Evolutionary conservation across 1,140 invertebrate species (phyloP), one percentile per base, ranked within the genome.

Genomic region (Bombus balteatus): DNA sequence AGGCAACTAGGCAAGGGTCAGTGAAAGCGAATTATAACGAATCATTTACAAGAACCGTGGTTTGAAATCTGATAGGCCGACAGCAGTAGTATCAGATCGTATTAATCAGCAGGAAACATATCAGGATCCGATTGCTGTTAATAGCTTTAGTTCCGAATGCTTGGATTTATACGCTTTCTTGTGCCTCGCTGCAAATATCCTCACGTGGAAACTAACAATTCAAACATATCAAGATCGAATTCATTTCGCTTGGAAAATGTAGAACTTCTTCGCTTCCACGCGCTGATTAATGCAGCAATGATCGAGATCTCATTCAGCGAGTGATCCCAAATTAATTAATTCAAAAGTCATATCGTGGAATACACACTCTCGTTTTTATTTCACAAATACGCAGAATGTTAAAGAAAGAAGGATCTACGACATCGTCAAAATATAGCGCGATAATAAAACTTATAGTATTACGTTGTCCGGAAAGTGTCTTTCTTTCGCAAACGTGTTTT

Each of bases 21-120:
- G 37, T 66, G 65, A 71, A 59, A 62, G 70, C 83, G 25, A 85
- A 85, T 85, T 81, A 85, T 80, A 80, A 80, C 77, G 83, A 85
- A 85, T 85, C 77, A 81, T 59, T 59, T 41, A 57, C 62, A 80
- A 57, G 34, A 81, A 12, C 34, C 59, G 62, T 41, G 43, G 57
- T 70, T 53, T 43, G 18, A 77, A 32, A 32, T 34, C 62, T 43
- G 43, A 77, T 76, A 83, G 71, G 53, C 22, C 39, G 5, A 8
- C 18, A 37, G 39, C 32, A 9, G 22, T 72, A 71, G 76, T 72
- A 79, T 72, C 83, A 57, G 59, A 53, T 81, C 68, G 77, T 80
- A 85, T 81, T 79, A 81, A 85, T 85, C 70, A 81, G 70, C 41
- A 57, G 41, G 57, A 39, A 85, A 77, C 83, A 71, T 43, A 70